A percentile compares a stretch with the other conserved stretches of the same genome.
These are phyloP conservation scores for Apomyelois bistriatella DNA, from an alignment of 2,888 invertebrate genomes.

Conservation along the genomic window DNA sequence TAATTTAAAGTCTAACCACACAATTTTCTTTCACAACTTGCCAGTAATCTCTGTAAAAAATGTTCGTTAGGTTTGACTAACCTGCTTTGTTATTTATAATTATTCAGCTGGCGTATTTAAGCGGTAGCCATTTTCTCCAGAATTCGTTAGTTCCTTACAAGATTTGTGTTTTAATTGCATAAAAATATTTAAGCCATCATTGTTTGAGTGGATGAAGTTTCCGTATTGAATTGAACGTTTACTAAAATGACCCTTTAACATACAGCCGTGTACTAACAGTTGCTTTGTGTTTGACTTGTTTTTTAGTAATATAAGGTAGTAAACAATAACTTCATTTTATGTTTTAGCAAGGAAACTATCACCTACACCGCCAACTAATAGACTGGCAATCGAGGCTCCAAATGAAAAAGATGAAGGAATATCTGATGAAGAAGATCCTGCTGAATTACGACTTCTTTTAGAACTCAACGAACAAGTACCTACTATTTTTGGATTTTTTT, in stretches of 20 bases:
- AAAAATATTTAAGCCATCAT: conserved; percentile 26
- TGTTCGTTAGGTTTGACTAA: conserved; percentile 57
- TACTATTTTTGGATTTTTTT: neutral
- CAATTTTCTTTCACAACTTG: conserved; percentile 31
- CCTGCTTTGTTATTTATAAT: conserved; percentile 50
- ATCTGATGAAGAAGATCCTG: conserved; percentile 89
- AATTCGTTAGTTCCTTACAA: conserved; percentile 29
- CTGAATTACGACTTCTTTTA: conserved; percentile 90
- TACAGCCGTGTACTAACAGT: conserved; percentile 17
- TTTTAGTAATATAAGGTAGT: neutral
- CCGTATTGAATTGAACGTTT: conserved; percentile 19
- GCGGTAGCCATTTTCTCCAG: conserved; percentile 79
- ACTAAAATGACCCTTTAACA: conserved; percentile 21
- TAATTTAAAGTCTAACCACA: conserved; percentile 27
- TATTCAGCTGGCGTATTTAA: conserved; percentile 54
- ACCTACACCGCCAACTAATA: conserved; percentile 82
- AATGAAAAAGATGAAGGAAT: conserved; percentile 87
- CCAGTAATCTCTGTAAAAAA: conserved; percentile 37
- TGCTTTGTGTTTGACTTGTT: conserved; percentile 6
- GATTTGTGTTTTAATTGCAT: conserved; percentile 17
- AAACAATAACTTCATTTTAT: conserved; percentile 14
- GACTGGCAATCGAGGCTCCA: conserved; percentile 82
- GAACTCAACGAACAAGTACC: conserved; percentile 92
- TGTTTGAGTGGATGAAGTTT: conserved; percentile 25
- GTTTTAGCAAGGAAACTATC: conserved; percentile 84